Evolutionary conservation across 2,888 invertebrate genomes (phyloP).

Genomic region (Barypeithes pellucidus): DNA sequence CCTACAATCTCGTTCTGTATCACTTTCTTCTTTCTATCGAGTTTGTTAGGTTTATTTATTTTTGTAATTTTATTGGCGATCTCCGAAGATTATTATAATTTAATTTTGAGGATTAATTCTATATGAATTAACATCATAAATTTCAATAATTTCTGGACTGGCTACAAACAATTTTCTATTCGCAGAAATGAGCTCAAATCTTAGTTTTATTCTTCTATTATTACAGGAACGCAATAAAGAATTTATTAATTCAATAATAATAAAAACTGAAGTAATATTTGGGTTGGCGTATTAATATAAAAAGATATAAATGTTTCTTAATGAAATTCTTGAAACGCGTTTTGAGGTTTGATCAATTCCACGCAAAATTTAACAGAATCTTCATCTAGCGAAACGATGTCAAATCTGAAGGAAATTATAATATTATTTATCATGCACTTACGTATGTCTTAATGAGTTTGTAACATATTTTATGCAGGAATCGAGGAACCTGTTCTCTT

Average conservation of each 20-base stretch:
- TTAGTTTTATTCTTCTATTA: no score
- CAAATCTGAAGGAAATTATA: constrained; percentile 13
- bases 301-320: constrained; percentile 17
- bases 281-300: constrained; percentile 17
- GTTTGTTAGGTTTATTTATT: constrained; percentile 40
- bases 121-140: constrained; percentile 19
- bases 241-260: background rate
- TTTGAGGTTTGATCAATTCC: constrained; percentile 40
- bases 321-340: constrained; percentile 43
- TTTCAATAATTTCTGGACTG: background rate
- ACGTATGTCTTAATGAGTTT: constrained; percentile 6
- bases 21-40: constrained; percentile 50
- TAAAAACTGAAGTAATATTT: constrained; percentile 12
- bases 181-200: no score
- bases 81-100: constrained; percentile 34
- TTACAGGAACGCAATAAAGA: no score
- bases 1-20: constrained; percentile 49
- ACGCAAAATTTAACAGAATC: constrained; percentile 45
- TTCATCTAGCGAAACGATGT: constrained; percentile 24
- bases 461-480: constrained; percentile 20
- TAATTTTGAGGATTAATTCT: constrained; percentile 30
- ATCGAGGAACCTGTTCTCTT: constrained; percentile 4
- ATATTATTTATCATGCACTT: constrained; percentile 27
- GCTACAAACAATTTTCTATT: no score
- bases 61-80: constrained; percentile 29